These are phyloP conservation scores for Clamator glandarius DNA, from an alignment of 2,797 vertebrate genomes.

Conservation along the genomic window DNA sequence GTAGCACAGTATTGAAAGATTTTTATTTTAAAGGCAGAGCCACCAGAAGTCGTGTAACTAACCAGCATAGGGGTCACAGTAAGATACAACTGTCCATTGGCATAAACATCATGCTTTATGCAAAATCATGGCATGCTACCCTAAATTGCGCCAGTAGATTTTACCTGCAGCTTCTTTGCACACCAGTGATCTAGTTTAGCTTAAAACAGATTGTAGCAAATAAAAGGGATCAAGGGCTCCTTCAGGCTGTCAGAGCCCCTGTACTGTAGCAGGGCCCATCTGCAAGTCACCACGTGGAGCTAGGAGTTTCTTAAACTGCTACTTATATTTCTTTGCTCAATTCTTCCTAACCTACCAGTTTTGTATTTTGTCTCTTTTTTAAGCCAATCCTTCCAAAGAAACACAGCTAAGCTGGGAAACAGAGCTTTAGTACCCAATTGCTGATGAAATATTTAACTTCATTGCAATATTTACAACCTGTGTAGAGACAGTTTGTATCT, in stretches of 20 bases:
- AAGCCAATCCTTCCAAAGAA: not conserved
- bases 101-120: not conserved
- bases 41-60: accelerated
- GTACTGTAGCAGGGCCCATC: not conserved
- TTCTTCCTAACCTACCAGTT: not conserved
- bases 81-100: not conserved
- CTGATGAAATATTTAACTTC: not conserved
- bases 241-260: not conserved
- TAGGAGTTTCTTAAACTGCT: not conserved
- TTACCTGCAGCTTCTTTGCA: not conserved
- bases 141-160: not conserved
- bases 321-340: not conserved
- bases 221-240: not conserved
- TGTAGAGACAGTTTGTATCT: not conserved
- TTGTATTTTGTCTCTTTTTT: not conserved
- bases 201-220: not conserved
- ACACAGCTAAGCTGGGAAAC: not conserved
- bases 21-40: not conserved
- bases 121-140: not conserved
- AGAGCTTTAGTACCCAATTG: not conserved
- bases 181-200: not conserved
- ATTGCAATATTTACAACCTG: not conserved
- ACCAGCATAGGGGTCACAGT: not conserved
- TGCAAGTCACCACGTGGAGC: not conserved
- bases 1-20: not conserved